Evolutionary conservation across 64 coral and sea anemone genomes (phyloP), one percentile per base, ranked within the genome.

Genomic region (Stylophora pistillata): DNA sequence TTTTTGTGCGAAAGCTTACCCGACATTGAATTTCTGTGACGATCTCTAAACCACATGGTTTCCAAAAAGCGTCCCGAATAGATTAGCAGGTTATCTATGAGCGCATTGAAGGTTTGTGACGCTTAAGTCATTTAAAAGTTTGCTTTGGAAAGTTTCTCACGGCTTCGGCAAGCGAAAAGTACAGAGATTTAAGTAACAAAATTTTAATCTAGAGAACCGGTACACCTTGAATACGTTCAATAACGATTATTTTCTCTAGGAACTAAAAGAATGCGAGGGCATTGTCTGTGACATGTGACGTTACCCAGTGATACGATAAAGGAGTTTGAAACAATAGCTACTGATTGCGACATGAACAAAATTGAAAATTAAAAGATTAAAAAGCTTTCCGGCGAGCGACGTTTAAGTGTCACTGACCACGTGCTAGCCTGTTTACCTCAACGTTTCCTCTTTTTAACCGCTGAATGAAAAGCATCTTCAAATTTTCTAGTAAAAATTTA

Each of bases 191-290:
- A n/a, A 76, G 52, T 76, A 76, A 76, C 53, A 53, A 76, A 76
- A 76, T 76, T 76, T 76, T 54, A 76, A 76, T 76, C 37, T 76
- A 47, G 53, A 32, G 23, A 5, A 9, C 17, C 73, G 37, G 64
- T 53, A 76, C 73, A 53, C 34, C 73, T 76, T 28, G 64, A 26
- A 68, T 68, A 4, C 23, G n/a, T 76, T 76, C 73, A 76, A 76
- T 76, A 23, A 23, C 14, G 32, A 53, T 52, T 78, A 56, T 56
- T 78, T 78, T 10, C 75, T 29, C 28, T 78, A 27, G 75, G 53
- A 78, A 78, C 75, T 78, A 28, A 4, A 57, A 52, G 75, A 78
- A 78, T 78, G 47, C 75, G 4, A 4, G 14, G 18, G 52, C 56
- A 28, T 78, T 55, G 52, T 78, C 15, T 53, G 11, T 14, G 28